Conservation (phyloP, 37 sponge, comb jelly and placozoan species). For the Haliclona indistincta region DNA sequence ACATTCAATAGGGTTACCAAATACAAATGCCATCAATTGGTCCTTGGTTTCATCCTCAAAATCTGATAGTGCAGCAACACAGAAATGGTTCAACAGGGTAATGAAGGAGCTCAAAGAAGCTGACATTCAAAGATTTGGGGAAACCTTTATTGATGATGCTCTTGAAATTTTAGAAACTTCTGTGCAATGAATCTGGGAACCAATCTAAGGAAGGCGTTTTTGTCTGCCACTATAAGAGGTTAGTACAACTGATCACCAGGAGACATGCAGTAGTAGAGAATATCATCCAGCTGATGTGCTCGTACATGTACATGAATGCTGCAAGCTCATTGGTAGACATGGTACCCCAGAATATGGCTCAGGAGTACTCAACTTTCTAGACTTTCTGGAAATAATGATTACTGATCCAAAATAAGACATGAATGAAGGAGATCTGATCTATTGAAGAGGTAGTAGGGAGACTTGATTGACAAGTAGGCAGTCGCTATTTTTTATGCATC, state of each 20-base stretch:
- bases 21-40: slow-evolving; percentile 40
- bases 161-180: slow-evolving; percentile 6
- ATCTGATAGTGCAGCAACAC: slow-evolving; percentile 32
- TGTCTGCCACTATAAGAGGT: too few species aligned
- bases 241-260: too few species aligned
- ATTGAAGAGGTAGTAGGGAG: neutral
- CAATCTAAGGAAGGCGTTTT: slow-evolving; percentile 14
- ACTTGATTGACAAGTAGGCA: slow-evolving; percentile 36
- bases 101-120: slow-evolving; percentile 28
- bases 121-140: slow-evolving; percentile 4
- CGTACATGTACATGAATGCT: slow-evolving; percentile 45
- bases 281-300: slow-evolving; percentile 10
- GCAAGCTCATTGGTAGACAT: too few species aligned
- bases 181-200: slow-evolving; percentile 27
- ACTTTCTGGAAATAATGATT: slow-evolving; percentile 24
- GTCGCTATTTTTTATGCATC: slow-evolving; percentile 34
- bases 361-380: slow-evolving; percentile 23
- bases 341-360: slow-evolving; percentile 28
- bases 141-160: neutral
- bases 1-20: slow-evolving; percentile 7
- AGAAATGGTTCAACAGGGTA: slow-evolving; percentile 14
- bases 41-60: slow-evolving; percentile 24
- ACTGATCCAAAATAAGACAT: neutral
- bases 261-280: too few species aligned
- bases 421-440: slow-evolving; percentile 3